phyloP scores from a whole-genome alignment of 2,888 invertebrate genomes.

The Melipona beecheii region DNA sequence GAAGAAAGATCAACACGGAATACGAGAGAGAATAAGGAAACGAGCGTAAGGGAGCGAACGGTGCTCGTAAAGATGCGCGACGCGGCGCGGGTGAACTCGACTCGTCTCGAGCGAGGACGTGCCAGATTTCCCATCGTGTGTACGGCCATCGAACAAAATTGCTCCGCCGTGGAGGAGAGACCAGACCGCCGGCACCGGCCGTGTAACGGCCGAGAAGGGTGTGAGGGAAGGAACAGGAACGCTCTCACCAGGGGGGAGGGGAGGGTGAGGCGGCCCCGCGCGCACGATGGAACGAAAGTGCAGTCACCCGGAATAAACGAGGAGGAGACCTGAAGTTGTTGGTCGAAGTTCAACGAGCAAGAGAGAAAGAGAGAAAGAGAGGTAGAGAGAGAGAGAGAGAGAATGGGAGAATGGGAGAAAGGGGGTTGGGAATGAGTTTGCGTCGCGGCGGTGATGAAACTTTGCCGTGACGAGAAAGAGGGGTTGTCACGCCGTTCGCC shows the following conservation, averaged over 20 bases:
- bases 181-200: slow-evolving; percentile 42
- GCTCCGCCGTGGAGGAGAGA: slow-evolving; percentile 71
- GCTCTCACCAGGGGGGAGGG: slow-evolving; percentile 14
- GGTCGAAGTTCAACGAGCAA: slow-evolving; percentile 80
- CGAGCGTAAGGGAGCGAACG: not conserved
- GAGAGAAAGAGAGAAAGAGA: not conserved
- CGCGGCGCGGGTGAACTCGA: slow-evolving; percentile 38
- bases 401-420: slow-evolving; percentile 29
- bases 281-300: slow-evolving; percentile 81
- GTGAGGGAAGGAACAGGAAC: slow-evolving; percentile 37
- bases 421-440: slow-evolving; percentile 82
- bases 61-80: slow-evolving; percentile 55
- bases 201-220: slow-evolving; percentile 1
- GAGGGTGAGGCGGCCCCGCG: slow-evolving; percentile 43
- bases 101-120: slow-evolving; percentile 59
- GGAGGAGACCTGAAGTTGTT: slow-evolving; percentile 83
- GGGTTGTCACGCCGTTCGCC: slow-evolving; percentile 80
- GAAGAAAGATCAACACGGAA: not conserved
- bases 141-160: slow-evolving; percentile 79
- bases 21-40: not conserved
- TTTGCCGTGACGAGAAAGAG: slow-evolving; percentile 83
- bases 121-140: slow-evolving; percentile 66
- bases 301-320: slow-evolving; percentile 84
- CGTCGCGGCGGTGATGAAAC: slow-evolving; percentile 83
- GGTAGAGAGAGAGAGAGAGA: slow-evolving; percentile 26